Evolutionary conservation across 2,113 vertebrate species (phyloP), one percentile per base, ranked within the genome.

Genomic region (Stictonetta naevosa): DNA sequence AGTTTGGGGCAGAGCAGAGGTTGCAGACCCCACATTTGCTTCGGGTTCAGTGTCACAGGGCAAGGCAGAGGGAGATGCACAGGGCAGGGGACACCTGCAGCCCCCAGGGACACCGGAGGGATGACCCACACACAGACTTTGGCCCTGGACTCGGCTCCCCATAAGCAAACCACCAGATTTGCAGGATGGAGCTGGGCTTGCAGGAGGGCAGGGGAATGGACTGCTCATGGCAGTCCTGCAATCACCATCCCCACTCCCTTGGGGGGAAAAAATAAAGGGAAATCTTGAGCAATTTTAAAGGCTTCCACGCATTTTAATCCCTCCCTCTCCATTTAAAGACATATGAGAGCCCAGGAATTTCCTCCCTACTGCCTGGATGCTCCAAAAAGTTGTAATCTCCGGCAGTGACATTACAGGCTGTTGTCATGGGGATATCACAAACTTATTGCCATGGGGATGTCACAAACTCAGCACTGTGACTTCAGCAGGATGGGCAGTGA

Each of bases 381-480:
- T 63, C 85, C 8, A 3, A 36, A 60, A 93, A 93, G 86, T 88
- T 92, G 88, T 92, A 95, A 95, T 94, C 94, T 95, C 86, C 8
- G 3, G 83, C 44, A 33, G 84, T 96, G 97, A 97, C 86, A 95
- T 95, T 94, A 96, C 18, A 0, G 53, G 48, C 84, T 0, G 94
- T 98, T 97, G 92, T 97, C 93, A 96, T 96, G 83, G 97, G 85
- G 81, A 97, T 89, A 14, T 92, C 91, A 92, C 94, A 96, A 95
- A 79, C 92, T 18, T 53, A 79, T 97, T 94, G 77, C 96, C 95
- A 96, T 96, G 91, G 97, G 74, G 95, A 98, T 96, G 52, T 92
- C 95, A 95, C 97, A 97, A 96, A 95, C 96, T 46, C 79, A 71
- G 86, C 36, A 1, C 53, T 66, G 68, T 88, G 96, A 96, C 95